Evolutionary conservation across 2,113 vertebrate genomes (phyloP).

Genomic region (Cacatua alba): DNA sequence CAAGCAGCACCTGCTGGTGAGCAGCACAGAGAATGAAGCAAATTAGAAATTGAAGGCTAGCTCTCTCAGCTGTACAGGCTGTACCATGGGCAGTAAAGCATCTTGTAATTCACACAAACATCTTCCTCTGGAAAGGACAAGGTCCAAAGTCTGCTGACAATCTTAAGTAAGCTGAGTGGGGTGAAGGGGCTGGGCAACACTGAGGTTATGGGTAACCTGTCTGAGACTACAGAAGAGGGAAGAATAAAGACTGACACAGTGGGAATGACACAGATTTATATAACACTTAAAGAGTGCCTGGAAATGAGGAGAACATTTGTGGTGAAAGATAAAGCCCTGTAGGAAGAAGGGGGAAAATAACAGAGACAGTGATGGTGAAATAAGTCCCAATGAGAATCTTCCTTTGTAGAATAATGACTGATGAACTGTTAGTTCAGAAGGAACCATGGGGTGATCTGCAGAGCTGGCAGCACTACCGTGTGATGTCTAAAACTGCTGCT

Average conservation of each 20-base stretch:
- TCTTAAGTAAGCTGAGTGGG: neutral
- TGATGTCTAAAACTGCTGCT: conserved; percentile 1
- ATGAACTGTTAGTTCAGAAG: neutral
- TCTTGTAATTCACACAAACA: neutral
- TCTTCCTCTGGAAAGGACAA: neutral
- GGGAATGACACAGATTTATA: neutral
- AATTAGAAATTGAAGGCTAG: conserved; percentile 15
- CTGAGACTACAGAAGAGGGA: neutral
- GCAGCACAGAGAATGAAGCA: conserved; percentile 29
- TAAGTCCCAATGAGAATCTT: conserved; percentile 9
- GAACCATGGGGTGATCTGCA: neutral
- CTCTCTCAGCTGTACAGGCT: neutral
- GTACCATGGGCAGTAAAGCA: neutral
- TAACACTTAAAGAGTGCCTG: neutral
- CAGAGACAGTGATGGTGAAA: conserved; percentile 21
- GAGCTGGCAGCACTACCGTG: neutral
- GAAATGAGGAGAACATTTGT: conserved; percentile 11
- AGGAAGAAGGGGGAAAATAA: conserved; percentile 44
- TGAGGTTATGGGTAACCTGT: neutral
- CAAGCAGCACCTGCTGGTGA: conserved; percentile 29
- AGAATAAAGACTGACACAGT: neutral
- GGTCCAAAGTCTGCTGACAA: neutral
- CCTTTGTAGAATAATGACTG: conserved; percentile 15
- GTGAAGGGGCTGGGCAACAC: neutral
- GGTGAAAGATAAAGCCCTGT: conserved; percentile 12